Percentiles rank a stretch among this genome's conserved stretches.
Conservation (phyloP, 2,888 invertebrate species). For the Myopa testacea region DNA sequence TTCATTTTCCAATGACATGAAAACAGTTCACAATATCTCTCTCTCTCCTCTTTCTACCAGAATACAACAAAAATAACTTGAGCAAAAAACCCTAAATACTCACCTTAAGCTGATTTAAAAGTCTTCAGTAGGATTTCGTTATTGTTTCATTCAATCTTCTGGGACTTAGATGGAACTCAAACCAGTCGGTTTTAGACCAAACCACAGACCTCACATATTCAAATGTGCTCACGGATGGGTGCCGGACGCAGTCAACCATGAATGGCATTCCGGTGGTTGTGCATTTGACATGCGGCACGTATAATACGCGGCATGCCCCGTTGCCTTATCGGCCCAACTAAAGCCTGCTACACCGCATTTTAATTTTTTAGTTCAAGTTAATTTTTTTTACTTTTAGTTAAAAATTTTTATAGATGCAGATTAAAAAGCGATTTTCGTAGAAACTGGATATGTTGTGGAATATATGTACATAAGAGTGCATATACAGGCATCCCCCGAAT, state of each 20-base stretch:
- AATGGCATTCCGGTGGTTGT: slow-evolving; percentile 7
- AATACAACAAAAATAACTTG: no score
- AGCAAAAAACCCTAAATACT: no score
- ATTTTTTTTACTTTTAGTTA: not conserved
- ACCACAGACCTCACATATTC: not conserved
- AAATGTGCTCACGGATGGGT: slow-evolving; percentile 3
- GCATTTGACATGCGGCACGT: slow-evolving; percentile 7
- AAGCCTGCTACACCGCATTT: not conserved
- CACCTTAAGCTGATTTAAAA: no score
- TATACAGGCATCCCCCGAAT: no score
- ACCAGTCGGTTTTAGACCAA: not conserved
- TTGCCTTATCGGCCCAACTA: not conserved
- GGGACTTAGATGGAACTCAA: no score
- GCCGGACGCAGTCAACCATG: slow-evolving; percentile 5
- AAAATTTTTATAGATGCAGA: not conserved
- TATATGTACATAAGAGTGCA: no score
- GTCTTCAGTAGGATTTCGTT: no score
- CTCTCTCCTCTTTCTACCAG: no score
- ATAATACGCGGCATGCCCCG: not conserved
- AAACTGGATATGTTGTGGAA: not conserved
- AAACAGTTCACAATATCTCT: no score
- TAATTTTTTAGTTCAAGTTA: not conserved
- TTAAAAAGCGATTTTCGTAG: not conserved
- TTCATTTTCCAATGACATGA: no score
- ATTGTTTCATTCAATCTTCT: no score